Percentiles rank a stretch among this genome's conserved stretches.
phyloP scores from a whole-genome alignment of 2,888 invertebrate species.

The Mallateleia sp. region DNA sequence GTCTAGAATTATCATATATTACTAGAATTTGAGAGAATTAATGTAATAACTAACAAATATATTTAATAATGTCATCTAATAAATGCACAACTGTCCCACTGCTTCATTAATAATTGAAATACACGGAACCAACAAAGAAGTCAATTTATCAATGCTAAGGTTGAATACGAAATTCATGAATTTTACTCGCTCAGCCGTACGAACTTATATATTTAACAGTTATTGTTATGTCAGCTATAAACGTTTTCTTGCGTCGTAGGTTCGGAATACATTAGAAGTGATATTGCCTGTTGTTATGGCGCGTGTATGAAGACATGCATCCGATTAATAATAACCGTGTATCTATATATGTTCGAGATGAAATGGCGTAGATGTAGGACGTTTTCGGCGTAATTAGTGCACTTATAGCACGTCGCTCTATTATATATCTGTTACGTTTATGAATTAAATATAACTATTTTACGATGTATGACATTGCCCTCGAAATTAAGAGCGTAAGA shows the following conservation, averaged over 20 bases:
- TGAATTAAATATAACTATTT: neutral
- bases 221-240: constrained; percentile 24
- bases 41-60: no score
- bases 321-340: constrained; percentile 36
- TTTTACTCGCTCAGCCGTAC: neutral
- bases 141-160: constrained; percentile 17
- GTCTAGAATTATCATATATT: no score
- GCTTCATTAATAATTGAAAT: no score
- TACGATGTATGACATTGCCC: neutral
- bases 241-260: constrained; percentile 31
- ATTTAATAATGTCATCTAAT: no score
- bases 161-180: constrained; percentile 41
- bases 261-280: constrained; percentile 43
- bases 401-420: neutral
- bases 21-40: no score
- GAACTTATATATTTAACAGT: constrained; percentile 32
- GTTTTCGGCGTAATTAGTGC: constrained; percentile 23
- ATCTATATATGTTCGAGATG: constrained; percentile 12
- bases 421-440: neutral
- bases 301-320: constrained; percentile 15
- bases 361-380: constrained; percentile 26
- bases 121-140: no score
- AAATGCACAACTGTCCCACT: no score
- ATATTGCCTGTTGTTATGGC: constrained; percentile 24
- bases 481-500: neutral